Evolutionary conservation across 2,113 vertebrate genomes (phyloP).

Genomic region (Ciconia maguari): DNA sequence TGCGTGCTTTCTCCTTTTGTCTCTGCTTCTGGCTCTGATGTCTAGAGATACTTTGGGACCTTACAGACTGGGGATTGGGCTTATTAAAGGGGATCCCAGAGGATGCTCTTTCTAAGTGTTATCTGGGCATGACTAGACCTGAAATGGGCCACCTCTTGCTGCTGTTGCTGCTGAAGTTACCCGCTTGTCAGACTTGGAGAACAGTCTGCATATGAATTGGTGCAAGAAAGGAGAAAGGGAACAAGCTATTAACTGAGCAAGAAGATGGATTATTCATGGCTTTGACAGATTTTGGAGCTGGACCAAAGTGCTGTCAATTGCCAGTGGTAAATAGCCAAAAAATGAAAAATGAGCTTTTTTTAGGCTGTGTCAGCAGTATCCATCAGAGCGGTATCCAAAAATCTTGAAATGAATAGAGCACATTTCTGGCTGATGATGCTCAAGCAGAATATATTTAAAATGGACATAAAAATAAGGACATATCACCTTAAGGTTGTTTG

Average conservation of each 20-base stretch:
- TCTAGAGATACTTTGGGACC: neutral
- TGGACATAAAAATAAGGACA: neutral
- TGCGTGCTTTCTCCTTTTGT: neutral
- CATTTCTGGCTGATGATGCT: neutral
- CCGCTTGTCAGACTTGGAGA: neutral
- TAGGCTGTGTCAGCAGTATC: conserved; percentile 34
- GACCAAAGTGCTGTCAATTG: conserved; percentile 30
- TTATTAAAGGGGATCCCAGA: neutral
- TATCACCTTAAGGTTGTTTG: neutral
- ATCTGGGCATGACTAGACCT: neutral
- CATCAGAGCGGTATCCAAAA: conserved; percentile 37
- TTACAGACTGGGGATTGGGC: neutral
- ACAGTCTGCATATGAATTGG: neutral
- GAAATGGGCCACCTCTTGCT: neutral
- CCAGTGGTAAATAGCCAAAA: conserved; percentile 39
- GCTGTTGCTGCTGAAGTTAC: neutral
- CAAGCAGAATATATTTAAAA: neutral
- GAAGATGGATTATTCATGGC: conserved; percentile 7
- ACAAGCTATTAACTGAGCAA: neutral
- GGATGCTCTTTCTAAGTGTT: neutral
- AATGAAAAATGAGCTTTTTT: conserved; percentile 29
- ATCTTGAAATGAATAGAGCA: neutral
- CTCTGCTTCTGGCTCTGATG: neutral
- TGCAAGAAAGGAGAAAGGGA: neutral
- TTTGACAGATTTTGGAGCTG: neutral